Conservation (phyloP, 1,140 invertebrate genomes). For the Drosophila setifemur region DNA sequence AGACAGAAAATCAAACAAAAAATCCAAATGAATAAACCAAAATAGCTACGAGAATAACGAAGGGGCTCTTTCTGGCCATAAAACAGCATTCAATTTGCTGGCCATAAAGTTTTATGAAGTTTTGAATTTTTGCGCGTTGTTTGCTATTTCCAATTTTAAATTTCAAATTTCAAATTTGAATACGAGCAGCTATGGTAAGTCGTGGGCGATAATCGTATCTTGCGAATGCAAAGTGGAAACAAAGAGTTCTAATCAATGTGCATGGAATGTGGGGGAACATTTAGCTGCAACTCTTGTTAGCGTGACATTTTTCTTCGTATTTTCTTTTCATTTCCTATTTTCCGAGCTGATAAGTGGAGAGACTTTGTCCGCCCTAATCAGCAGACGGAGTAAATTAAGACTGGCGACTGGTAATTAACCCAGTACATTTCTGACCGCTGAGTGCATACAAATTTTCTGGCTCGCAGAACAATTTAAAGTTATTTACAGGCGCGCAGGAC, state of each 20-base stretch:
- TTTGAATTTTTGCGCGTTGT: conserved; percentile 28
- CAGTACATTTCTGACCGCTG: conserved; percentile 71
- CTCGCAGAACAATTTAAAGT: conserved; percentile 57
- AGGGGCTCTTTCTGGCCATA: conserved; percentile 33
- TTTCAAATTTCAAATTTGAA: conserved; percentile 33
- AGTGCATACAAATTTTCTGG: conserved; percentile 15
- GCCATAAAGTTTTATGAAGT: conserved; percentile 61
- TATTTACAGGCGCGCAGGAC: conserved; percentile 13
- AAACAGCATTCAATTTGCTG: conserved; percentile 67
- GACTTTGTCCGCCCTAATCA: conserved; percentile 45
- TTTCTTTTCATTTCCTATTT: not conserved
- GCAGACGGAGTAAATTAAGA: conserved; percentile 33
- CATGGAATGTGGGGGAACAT: not conserved
- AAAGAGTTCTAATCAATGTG: conserved; percentile 18
- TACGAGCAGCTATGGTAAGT: not conserved
- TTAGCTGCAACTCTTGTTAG: too few species aligned
- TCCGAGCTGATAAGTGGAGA: conserved; percentile 31
- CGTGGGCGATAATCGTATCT: conserved; percentile 6
- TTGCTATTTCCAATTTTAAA: too few species aligned
- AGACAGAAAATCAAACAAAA: conserved; percentile 10
- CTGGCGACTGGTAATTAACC: conserved; percentile 73
- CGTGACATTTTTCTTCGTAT: not conserved
- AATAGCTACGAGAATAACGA: conserved; percentile 19
- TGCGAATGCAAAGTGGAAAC: not conserved
- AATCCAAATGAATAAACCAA: too few species aligned